phyloP scores from a whole-genome alignment of 2,888 invertebrate species.

The Euproctis similis region DNA sequence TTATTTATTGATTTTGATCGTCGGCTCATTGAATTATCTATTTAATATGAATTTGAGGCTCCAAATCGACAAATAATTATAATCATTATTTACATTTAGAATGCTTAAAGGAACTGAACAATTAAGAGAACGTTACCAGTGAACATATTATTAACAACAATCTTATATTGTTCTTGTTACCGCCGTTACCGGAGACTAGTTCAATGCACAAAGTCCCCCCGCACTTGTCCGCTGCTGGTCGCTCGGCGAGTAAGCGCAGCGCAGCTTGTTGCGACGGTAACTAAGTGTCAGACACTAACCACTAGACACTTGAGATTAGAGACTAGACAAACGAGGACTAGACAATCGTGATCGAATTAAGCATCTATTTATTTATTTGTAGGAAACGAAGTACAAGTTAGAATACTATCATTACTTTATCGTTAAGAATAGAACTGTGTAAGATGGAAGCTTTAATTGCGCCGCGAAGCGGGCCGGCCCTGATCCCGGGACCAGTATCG shows the following conservation, averaged over 20 bases:
- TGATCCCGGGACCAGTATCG: background rate
- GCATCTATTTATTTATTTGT: constrained; percentile 55
- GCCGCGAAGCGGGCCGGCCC: constrained; percentile 15
- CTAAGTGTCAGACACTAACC: constrained; percentile 6
- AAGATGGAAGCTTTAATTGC: constrained; percentile 42
- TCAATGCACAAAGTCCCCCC: background rate
- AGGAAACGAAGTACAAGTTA: constrained; percentile 60
- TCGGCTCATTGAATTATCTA: no score
- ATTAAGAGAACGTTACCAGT: background rate
- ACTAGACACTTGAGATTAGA: no score
- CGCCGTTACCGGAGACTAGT: background rate
- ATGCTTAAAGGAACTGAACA: no score
- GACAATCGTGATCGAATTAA: constrained; percentile 32
- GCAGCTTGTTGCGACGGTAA: constrained; percentile 26
- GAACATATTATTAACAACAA: background rate
- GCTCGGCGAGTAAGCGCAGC: constrained; percentile 5
- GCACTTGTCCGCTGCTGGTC: background rate
- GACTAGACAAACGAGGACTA: constrained; percentile 12
- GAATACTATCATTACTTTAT: constrained; percentile 30
- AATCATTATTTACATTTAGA: no score
- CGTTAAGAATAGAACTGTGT: constrained; percentile 27
- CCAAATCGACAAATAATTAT: no score
- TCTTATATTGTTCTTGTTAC: background rate
- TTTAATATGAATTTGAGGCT: no score
- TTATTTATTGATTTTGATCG: no score